These are phyloP conservation scores for Bacillus rossius DNA, from an alignment of 1,140 invertebrate species.

Conservation along the genomic window DNA sequence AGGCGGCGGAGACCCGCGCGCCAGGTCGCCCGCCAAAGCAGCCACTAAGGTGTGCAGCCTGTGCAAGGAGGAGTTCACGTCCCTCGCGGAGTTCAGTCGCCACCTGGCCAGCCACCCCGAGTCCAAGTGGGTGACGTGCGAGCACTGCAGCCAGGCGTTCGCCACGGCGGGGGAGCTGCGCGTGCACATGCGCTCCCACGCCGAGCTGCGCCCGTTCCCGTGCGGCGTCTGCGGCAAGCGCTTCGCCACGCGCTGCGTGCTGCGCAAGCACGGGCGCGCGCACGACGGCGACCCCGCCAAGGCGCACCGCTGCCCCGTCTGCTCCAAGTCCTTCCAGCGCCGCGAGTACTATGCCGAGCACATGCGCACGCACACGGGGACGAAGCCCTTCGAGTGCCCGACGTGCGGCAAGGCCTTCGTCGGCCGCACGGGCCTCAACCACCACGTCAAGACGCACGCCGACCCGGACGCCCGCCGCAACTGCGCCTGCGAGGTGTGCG, in stretches of 20 bases:
- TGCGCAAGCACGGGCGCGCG: constrained; percentile 10
- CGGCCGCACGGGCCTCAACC: constrained; percentile 18
- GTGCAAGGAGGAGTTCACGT: constrained; percentile 8
- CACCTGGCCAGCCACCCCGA: constrained; percentile 12
- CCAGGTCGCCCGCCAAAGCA: not conserved
- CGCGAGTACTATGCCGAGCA: constrained; percentile 52
- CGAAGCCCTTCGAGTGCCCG: constrained; percentile 52
- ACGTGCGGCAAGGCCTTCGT: constrained; percentile 18
- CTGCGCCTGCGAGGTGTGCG: constrained; percentile 22
- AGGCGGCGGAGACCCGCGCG: too few relatives aligned
- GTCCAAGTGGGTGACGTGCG: constrained; percentile 12
- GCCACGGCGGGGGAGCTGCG: constrained; percentile 9
- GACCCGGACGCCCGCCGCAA: not conserved
- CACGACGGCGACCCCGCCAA: constrained; percentile 3
- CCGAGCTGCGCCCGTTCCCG: constrained; percentile 8
- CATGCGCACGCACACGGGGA: constrained; percentile 56
- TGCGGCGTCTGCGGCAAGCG: constrained; percentile 12
- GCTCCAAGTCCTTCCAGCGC: constrained; percentile 9
- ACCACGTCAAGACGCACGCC: constrained; percentile 15
- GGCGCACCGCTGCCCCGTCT: constrained; percentile 11
- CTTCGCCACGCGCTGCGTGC: constrained; percentile 10
- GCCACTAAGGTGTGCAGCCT: not conserved
- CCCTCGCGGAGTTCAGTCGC: not conserved
- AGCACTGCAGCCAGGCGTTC: constrained; percentile 13
- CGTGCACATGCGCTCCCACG: constrained; percentile 12